Evolutionary conservation across 2,797 vertebrate genomes (phyloP), one percentile per base, ranked within the genome.

Genomic region (Netta rufina): DNA sequence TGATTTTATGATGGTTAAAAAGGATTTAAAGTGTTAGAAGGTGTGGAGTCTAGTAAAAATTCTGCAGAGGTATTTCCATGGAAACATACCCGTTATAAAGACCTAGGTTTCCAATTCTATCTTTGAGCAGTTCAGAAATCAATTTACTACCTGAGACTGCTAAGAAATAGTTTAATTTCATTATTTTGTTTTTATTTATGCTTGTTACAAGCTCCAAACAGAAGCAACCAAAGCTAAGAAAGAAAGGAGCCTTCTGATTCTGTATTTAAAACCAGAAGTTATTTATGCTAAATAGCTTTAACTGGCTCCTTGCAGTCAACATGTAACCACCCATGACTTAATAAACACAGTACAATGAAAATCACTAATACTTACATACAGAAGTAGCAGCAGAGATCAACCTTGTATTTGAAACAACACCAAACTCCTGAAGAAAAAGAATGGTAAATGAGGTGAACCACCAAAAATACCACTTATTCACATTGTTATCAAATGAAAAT

Each of bases 301-400:
- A 75, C 18, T 56, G 19, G 27, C 36, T 75, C 33, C 53, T 62
- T 51, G 28, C 36, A 92, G 45, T 45, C 77, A 89, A 66, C 8
- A 32, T 0, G 11, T 51, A 94, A 88, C 18, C 7, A 9, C 2
- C 18, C 33, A 21, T 0, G 1, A 77, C 38, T 61, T 69, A 24
- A 83, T 49, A 61, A 91, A 41, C 78, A 49, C 15, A 79, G 8
- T 27, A 75, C 27, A 92, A 77, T 14, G 32, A 92, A 87, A 65
- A 92, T 28, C 41, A 95, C 79, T 53, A 25, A 85, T 95, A 99
- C 99, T 99, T 98, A 99, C 99, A 99, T 96, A 99, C 99, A 98
- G 99, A 99, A 88, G 99, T 99, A 97, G 99, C 99, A 97, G 99
- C 99, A 97, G 99, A 98, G 97, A 99, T 99, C 97, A 99, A 98